Percentiles rank a stretch among this genome's conserved stretches.
Evolutionary conservation across 2,113 vertebrate genomes (phyloP).

Genomic region (Oryzias celebensis): DNA sequence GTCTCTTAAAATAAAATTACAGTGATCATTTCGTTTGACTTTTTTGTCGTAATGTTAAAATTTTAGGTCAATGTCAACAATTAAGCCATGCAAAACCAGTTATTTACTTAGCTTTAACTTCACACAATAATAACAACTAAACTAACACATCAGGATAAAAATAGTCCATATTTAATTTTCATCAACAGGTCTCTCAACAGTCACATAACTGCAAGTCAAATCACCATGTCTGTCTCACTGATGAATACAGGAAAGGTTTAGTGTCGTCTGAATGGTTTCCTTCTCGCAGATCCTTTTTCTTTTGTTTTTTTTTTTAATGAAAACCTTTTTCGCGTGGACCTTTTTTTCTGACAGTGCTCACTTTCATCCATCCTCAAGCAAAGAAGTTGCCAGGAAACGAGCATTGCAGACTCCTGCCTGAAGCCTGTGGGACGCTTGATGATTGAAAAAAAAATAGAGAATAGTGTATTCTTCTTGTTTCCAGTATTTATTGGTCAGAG

Average conservation of each 20-base stretch:
- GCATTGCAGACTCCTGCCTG: slow-evolving; percentile 17
- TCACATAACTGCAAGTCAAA: too few species aligned
- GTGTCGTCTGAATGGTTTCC: slow-evolving; percentile 6
- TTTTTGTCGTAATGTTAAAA: too few species aligned
- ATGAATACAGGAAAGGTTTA: neutral
- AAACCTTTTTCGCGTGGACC: slow-evolving; percentile 13
- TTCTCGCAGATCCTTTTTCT: neutral
- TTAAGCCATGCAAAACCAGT: too few species aligned
- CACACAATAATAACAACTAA: too few species aligned
- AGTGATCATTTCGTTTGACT: too few species aligned
- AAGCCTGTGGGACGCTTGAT: slow-evolving; percentile 27
- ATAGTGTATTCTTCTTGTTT: slow-evolving; percentile 1
- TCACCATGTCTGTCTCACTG: too few species aligned
- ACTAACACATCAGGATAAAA: too few species aligned
- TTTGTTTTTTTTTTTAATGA: slow-evolving; percentile 18
- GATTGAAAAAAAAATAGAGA: slow-evolving; percentile 1
- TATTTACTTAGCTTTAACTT: too few species aligned
- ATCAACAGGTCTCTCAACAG: too few species aligned
- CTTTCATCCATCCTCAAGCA: slow-evolving; percentile 40
- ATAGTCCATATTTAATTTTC: too few species aligned
- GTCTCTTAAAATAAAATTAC: too few species aligned
- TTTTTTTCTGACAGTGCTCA: slow-evolving; percentile 3
- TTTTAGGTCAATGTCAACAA: too few species aligned
- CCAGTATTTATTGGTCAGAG: neutral
- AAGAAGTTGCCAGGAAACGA: slow-evolving; percentile 53